phyloP scores from a whole-genome alignment of 1,140 invertebrate species.

The Andricus grossulariae region DNA sequence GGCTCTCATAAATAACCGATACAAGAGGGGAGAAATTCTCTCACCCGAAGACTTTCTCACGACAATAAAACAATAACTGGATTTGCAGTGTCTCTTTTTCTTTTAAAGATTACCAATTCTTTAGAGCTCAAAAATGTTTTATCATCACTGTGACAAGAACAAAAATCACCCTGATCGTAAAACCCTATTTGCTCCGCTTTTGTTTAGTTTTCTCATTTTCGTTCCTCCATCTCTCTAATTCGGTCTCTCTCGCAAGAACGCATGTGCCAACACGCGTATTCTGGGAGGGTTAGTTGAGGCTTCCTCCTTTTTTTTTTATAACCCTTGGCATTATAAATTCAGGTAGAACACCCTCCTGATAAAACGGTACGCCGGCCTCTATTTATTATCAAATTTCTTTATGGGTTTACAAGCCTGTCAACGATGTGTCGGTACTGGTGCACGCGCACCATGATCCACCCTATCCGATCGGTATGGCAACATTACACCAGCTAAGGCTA shows the following conservation, averaged over 20 bases:
- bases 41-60: no score
- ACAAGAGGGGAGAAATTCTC: no score
- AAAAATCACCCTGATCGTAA: conserved; percentile 51
- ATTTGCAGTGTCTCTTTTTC: no score
- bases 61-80: no score
- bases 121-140: no score
- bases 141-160: no score
- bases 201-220: conserved; percentile 63
- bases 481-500: conserved; percentile 12
- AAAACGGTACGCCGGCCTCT: conserved; percentile 56
- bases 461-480: not conserved
- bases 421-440: conserved; percentile 49
- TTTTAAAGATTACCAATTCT: no score
- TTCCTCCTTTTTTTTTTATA: conserved; percentile 62
- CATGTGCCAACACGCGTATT: conserved; percentile 23
- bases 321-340: conserved; percentile 67
- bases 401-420: conserved; percentile 72
- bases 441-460: conserved; percentile 28
- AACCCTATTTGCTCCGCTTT: conserved; percentile 57
- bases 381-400: conserved; percentile 76
- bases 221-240: conserved; percentile 38
- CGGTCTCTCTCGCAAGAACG: conserved; percentile 4
- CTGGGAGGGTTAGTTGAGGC: conserved; percentile 35
- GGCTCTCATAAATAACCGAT: no score
- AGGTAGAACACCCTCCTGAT: conserved; percentile 60